Base-by-base conservation (phyloP, 2,113 vertebrate genomes). In the Ardeotis arabs region DNA sequence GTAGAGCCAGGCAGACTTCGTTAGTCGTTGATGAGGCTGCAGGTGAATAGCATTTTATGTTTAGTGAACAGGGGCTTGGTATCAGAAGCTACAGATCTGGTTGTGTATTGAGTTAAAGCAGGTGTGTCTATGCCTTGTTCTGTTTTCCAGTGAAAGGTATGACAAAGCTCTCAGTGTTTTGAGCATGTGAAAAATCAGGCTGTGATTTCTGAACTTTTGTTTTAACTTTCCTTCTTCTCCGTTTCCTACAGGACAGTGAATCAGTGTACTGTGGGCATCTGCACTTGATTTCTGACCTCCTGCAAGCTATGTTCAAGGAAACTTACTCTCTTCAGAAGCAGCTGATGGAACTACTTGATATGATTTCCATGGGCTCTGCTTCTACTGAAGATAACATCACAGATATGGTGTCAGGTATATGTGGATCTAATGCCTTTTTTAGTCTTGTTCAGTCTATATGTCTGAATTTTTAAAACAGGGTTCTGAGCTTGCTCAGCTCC, bases 241-340 rank as follows among this genome's bases (percentile, higher is more conserved):
- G 0, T 92, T 95, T 93, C 68, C n/a, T 87, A 14, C 92, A 99
- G 99, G 98, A 99, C 31, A 99, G 99, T 91, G 99, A 99, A 70
- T 97, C 98, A 20, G 56, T 99, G 37, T 99, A 99, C 93, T 98
- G 98, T 96, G 98, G 98, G 28, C 98, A 97, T 35, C 97, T 99
- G 76, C 98, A 99, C n/a, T 93, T 99, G 41, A 98, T 99, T 76
- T 98, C 99, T 45, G 99, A 99, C 94, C 98, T 99, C 82, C 98
- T 99, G 2, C 99, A 99, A 90, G 97, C 98, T 29, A 84, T 99
- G 66, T 99, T 99, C 93, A 99, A 99, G 91, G 99, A 99, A 79
- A 98, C 99, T 8, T 99, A 99, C 89, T 97, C 97, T 44, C 99
- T 99, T 78, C 99, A 99, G 90, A 99, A 99, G 80, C 97, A 98